Evolutionary conservation across 2,113 vertebrate genomes (phyloP).

Genomic region (Conger conger): DNA sequence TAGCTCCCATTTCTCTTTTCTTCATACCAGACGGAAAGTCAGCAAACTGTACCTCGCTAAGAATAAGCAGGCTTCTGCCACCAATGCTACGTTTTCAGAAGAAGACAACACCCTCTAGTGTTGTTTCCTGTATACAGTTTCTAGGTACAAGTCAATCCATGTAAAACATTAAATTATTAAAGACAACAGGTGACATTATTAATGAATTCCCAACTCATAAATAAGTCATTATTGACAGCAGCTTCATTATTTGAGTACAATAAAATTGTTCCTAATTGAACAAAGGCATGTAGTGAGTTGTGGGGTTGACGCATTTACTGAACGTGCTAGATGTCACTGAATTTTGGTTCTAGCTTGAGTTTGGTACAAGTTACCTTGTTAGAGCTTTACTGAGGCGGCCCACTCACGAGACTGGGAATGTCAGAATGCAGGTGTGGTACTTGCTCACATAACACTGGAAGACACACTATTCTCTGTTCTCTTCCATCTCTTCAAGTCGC

Average conservation of each 20-base stretch:
- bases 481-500: too few species aligned
- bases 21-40: not conserved
- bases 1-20: not conserved
- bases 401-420: too few species aligned
- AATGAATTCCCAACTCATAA: not conserved
- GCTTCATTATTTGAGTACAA: not conserved
- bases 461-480: too few species aligned
- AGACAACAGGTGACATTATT: not conserved
- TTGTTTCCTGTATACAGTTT: not conserved
- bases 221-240: not conserved
- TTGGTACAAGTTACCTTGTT: too few species aligned
- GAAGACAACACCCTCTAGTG: conserved; percentile 4
- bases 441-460: too few species aligned
- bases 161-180: not conserved
- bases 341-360: too few species aligned
- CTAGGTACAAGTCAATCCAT: not conserved
- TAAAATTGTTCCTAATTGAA: not conserved
- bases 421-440: too few species aligned
- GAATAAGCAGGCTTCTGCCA: not conserved
- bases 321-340: too few species aligned
- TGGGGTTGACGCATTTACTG: too few species aligned
- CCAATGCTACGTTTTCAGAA: not conserved
- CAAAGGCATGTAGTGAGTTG: too few species aligned
- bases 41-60: not conserved
- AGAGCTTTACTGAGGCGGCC: too few species aligned